Evolutionary conservation across 2,113 vertebrate genomes (phyloP), one percentile per base, ranked within the genome.

Genomic region (Colistium nudipinnis): DNA sequence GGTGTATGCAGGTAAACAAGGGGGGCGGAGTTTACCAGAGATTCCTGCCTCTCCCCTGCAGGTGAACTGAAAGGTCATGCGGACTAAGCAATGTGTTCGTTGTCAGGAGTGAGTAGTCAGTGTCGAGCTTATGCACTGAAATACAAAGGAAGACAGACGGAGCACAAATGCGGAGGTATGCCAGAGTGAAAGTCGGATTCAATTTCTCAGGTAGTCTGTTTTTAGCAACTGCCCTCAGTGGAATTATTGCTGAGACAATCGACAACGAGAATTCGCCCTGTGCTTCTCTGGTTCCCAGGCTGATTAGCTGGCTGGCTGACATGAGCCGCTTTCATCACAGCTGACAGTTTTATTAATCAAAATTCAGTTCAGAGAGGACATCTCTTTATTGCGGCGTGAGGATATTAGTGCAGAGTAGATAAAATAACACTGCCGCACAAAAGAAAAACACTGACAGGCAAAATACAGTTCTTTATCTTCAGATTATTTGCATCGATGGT

Each of bases 41-140:
- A 33, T 43, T 53, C 54, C n/a, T 63, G 51, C 54, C 55, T 82
- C 61, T 64, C 68, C 81, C 80, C 83, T 80, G 80, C 74, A 84
- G 80, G 76, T 81, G 71, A 76, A 43, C 66, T 75, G 76, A 81
- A 87, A 90, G 89, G 78, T 89, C 80, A 87, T 35, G 59, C 12
- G 22, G 70, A 80, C 66, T n/a, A 30, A 70, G 52, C 55, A 17
- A 51, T 74, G 73, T 78, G 73, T 75, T 62, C 63, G 65, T 44
- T 80, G 59, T 53, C 28, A 70, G 47, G 56, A 70, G 72, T 67
- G 54, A 73, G 45, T 45, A 45, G 52, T 45, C 45, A 11, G 28
- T 13, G 63, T 74, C 39, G n/a, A 45, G 69, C 44, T 48, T 0
- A 7, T 53, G 60, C 45, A 19, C 38, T 14, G 55, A 71, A 55